Evolutionary conservation across 1,140 invertebrate genomes (phyloP).

Genomic region (Cotesia vestalis): DNA sequence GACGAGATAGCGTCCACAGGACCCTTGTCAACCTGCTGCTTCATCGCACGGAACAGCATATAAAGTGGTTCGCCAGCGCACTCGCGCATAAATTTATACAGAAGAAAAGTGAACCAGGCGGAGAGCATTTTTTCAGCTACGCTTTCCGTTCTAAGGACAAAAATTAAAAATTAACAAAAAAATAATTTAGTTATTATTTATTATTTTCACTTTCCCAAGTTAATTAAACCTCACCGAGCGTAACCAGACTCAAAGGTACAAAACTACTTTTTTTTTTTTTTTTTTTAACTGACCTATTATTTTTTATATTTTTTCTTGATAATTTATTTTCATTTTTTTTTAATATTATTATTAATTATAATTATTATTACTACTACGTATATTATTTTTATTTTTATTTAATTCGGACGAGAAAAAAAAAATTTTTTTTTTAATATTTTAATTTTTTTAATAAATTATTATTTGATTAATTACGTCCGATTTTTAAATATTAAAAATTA

Average conservation of each 20-base stretch:
- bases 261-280: too few species aligned
- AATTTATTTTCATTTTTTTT: too few species aligned
- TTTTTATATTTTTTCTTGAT: too few species aligned
- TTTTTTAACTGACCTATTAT: too few species aligned
- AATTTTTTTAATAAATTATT: too few species aligned
- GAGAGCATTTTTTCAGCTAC: slow-evolving; percentile 99
- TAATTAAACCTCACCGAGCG: slow-evolving; percentile 30
- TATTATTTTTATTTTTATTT: too few species aligned
- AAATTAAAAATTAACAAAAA: slow-evolving; percentile 35
- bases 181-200: not conserved
- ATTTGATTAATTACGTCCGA: too few species aligned
- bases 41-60: slow-evolving; percentile 97
- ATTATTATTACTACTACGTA: too few species aligned
- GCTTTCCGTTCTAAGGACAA: slow-evolving; percentile 84
- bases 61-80: slow-evolving; percentile 97
- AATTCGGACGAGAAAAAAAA: too few species aligned
- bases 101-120: slow-evolving; percentile 97
- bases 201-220: not conserved
- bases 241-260: not conserved
- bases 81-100: slow-evolving; percentile 97
- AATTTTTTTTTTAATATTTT: too few species aligned
- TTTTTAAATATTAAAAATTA: too few species aligned
- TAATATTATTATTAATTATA: too few species aligned
- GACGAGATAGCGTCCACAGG: slow-evolving; percentile 97
- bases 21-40: slow-evolving; percentile 99